phyloP scores from a whole-genome alignment of 2,888 invertebrate genomes.

The Metalampra italica region DNA sequence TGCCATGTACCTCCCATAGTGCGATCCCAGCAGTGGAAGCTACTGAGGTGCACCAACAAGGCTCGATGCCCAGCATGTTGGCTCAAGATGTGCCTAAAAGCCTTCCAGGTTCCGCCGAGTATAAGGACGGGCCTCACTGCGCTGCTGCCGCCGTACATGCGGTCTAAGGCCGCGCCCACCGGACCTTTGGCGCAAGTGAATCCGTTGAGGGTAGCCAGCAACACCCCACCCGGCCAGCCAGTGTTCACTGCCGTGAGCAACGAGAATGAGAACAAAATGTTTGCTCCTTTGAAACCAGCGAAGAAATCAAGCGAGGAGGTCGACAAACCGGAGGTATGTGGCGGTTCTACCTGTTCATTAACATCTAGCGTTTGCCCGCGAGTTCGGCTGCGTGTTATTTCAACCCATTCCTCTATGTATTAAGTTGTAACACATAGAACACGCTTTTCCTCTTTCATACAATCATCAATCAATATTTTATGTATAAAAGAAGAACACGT shows the following conservation, averaged over 20 bases:
- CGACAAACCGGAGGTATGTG: conserved; percentile 54
- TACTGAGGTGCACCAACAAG: conserved; percentile 83
- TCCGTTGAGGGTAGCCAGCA: conserved; percentile 47
- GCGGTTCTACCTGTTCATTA: not conserved
- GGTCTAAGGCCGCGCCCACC: conserved; percentile 45
- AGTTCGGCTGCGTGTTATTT: not conserved
- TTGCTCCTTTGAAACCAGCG: conserved; percentile 45
- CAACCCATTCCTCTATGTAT: too few species aligned
- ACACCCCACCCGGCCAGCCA: conserved; percentile 37
- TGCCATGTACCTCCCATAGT: conserved; percentile 86
- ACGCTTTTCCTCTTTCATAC: too few species aligned
- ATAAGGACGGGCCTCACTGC: conserved; percentile 83
- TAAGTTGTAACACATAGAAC: too few species aligned
- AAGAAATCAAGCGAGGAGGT: conserved; percentile 53
- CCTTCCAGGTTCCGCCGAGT: conserved; percentile 86
- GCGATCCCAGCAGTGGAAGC: conserved; percentile 84
- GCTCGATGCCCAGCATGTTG: conserved; percentile 92
- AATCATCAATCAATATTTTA: too few species aligned
- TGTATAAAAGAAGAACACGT: too few species aligned
- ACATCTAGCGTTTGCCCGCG: too few species aligned
- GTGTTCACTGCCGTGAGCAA: conserved; percentile 44
- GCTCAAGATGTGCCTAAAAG: conserved; percentile 89
- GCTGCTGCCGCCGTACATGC: conserved; percentile 84
- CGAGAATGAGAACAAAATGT: conserved; percentile 59
- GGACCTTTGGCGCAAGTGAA: conserved; percentile 45